A percentile compares a stretch with the other conserved stretches of the same genome.
Evolutionary conservation across 2,113 vertebrate species (phyloP).

Genomic region (human (Homo sapiens)): DNA sequence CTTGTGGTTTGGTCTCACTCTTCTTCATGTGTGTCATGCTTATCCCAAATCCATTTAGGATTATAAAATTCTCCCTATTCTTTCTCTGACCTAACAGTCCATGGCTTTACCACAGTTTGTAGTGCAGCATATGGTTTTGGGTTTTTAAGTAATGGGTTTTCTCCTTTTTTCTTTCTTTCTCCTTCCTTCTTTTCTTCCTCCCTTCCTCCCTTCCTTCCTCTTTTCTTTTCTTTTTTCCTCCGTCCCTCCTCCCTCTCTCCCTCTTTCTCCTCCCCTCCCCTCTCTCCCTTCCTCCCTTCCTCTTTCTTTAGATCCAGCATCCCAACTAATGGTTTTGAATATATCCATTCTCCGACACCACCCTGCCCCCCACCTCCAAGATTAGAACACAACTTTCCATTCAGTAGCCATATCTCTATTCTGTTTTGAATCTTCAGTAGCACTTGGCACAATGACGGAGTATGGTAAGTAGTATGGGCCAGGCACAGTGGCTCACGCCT

Average conservation of each 20-base stretch:
- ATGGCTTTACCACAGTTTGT: not conserved
- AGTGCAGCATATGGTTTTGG: not conserved
- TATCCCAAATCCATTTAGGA: not conserved
- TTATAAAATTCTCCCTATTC: not conserved
- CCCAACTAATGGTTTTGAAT: not conserved
- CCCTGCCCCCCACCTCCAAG: not conserved
- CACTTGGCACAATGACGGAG: not conserved
- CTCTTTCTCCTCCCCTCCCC: too few species aligned
- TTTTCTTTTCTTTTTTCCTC: too few species aligned
- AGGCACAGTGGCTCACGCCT: too few species aligned
- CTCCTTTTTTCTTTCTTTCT: too few species aligned
- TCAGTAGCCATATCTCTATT: not conserved
- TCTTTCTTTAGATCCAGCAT: not conserved
- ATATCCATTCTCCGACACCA: not conserved
- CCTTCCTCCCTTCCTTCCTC: too few species aligned
- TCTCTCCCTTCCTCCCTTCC: too few species aligned
- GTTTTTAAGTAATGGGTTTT: too few species aligned
- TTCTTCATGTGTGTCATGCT: not conserved
- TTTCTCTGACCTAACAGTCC: not conserved
- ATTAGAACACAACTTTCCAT: not conserved
- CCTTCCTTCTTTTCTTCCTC: too few species aligned
- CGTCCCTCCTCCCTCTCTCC: too few species aligned
- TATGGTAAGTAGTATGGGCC: too few species aligned
- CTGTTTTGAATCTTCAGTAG: not conserved
- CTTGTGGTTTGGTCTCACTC: not conserved